Evolutionary conservation across 1,140 invertebrate genomes (phyloP), one percentile per base, ranked within the genome.

Genomic region (Drosophila varians): DNA sequence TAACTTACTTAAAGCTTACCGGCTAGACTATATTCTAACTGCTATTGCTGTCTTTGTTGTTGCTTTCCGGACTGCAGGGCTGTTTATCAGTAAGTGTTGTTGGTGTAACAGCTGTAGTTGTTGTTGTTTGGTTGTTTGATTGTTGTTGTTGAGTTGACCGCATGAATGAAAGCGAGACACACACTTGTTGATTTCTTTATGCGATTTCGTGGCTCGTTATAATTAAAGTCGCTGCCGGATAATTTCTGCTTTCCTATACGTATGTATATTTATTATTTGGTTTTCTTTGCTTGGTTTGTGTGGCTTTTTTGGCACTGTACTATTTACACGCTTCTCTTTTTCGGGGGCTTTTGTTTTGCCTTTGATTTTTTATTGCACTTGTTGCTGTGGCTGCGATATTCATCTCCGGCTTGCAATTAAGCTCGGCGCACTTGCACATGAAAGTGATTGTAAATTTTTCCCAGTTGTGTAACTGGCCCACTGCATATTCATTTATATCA

Each of bases 131-230:
- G 25, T 45, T 45, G 26, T 66, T 34, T 31, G 16, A n/a, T 69
- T 64, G 38, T 26, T 31, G 28, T 31, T 31, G 31, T 31, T 14
- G 73, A 72, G 80, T 70, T 83, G 78, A 83, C 74, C 66, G 79
- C 75, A 79, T 86, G 80, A 79, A 84, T 84, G 80, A 84, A 79
- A 86, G 79, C 75, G 51, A 86, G 74, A 72, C 75, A 75, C 74
- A 84, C 79, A 86, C 80, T 86, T 86, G 80, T 86, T 86, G 79
- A 83, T 83, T 84, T 83, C 75, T 69, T 77, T 83, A 46, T 62
- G 55, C 54, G 45, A 26, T 53, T 76, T 34, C 43, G 62, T 73
- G 45, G 54, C 53, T 74, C 48, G 51, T 71, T 55, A 61, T 70
- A 71, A 52, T 74, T 57, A 74, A 70, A 79, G 61, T 75, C 42